Conservation (phyloP, 1,140 invertebrate genomes). For the Hydropsyche tenuis region DNA sequence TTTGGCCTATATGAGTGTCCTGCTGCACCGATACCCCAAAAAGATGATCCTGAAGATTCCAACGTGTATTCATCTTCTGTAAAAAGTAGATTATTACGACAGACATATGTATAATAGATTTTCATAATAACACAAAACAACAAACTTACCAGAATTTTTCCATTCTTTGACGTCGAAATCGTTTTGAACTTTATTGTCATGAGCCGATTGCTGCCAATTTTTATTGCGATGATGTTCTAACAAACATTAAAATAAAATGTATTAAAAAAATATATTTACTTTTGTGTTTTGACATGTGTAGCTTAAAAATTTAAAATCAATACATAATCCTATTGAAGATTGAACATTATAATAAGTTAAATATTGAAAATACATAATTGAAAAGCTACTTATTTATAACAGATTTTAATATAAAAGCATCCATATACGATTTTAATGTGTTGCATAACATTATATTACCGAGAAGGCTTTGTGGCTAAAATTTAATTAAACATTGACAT, state of each 20-base stretch:
- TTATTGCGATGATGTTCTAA: conserved; percentile 42
- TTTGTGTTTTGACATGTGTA: too few species aligned
- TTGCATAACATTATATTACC: conserved; percentile 10
- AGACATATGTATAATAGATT: background rate
- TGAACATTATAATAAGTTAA: too few species aligned
- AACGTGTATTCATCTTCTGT: conserved; percentile 46
- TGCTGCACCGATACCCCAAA: conserved; percentile 43
- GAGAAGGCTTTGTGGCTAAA: background rate
- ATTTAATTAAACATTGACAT: conserved; percentile 9
- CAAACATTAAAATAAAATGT: background rate
- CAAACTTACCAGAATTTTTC: conserved; percentile 46
- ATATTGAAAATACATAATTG: too few species aligned
- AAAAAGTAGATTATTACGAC: conserved; percentile 18
- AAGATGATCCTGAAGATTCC: conserved; percentile 39
- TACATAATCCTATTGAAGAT: too few species aligned
- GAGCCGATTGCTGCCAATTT: conserved; percentile 41
- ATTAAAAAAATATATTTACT: background rate
- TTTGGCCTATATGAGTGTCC: conserved; percentile 25
- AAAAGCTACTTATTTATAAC: background rate
- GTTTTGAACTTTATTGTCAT: conserved; percentile 44
- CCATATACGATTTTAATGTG: background rate
- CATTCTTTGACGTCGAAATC: conserved; percentile 48
- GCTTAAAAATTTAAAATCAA: too few species aligned
- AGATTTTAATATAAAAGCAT: background rate
- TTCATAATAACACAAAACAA: background rate